Evolutionary conservation across 2,888 invertebrate genomes (phyloP).

Genomic region (Deilephila porcellus): DNA sequence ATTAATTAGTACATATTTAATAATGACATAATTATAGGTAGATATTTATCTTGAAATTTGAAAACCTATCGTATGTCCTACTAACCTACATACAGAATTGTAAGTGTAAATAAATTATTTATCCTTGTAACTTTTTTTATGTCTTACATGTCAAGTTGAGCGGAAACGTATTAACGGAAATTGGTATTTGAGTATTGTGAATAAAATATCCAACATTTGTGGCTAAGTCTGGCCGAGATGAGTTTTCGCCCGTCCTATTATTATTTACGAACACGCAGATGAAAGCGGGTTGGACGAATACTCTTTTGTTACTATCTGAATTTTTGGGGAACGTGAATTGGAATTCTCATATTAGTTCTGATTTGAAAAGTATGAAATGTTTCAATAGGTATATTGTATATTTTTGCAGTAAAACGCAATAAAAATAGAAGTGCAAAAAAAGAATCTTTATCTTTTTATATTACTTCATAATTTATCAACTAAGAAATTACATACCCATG

Average conservation of each 20-base stretch:
- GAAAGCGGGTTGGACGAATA: neutral
- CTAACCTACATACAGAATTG: neutral
- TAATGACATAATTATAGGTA: too few relatives aligned
- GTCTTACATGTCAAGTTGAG: neutral
- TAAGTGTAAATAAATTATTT: conserved; percentile 8
- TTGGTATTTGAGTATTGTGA: neutral
- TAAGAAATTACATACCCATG: too few relatives aligned
- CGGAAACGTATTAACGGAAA: conserved; percentile 6
- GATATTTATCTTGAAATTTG: too few relatives aligned
- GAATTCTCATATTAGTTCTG: neutral
- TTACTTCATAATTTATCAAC: too few relatives aligned
- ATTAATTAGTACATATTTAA: too few relatives aligned
- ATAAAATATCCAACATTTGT: neutral
- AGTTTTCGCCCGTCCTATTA: neutral
- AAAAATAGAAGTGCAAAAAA: neutral
- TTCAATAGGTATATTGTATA: neutral
- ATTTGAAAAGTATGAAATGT: neutral
- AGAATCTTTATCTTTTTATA: too few relatives aligned
- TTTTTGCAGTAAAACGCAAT: neutral
- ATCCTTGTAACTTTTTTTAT: neutral
- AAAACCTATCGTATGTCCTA: neutral
- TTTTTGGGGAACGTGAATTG: neutral
- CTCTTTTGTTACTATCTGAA: neutral
- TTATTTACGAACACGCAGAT: conserved; percentile 17
- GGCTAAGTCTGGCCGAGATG: neutral